These are phyloP conservation scores for Mythimna loreyi DNA, from an alignment of 2,888 invertebrate genomes.

Conservation along the genomic window DNA sequence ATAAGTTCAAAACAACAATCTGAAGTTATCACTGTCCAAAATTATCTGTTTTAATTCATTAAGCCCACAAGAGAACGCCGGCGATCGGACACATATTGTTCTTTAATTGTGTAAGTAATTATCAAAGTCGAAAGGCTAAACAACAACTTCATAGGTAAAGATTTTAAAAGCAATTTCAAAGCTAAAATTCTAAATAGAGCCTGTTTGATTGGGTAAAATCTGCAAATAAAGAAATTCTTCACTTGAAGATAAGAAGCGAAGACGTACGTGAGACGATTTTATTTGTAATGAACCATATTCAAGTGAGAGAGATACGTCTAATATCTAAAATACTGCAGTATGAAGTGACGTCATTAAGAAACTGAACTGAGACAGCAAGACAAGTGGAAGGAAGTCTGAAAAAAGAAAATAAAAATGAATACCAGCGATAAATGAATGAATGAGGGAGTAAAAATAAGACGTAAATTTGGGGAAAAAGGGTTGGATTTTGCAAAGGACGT, in stretches of 20 bases:
- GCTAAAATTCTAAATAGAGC: slow-evolving; percentile 16
- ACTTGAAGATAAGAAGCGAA: neutral
- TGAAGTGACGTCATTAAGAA: slow-evolving; percentile 24
- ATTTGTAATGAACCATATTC: slow-evolving; percentile 32
- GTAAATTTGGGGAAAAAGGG: neutral
- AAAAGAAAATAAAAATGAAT: neutral
- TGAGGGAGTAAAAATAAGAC: neutral
- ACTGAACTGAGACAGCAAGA: slow-evolving; percentile 13
- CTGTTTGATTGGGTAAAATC: slow-evolving; percentile 4
- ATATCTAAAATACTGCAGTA: slow-evolving; percentile 4
- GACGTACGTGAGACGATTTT: slow-evolving; percentile 16
- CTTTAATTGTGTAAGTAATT: too few relatives aligned
- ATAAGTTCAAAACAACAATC: too few relatives aligned
- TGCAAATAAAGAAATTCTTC: slow-evolving; percentile 4
- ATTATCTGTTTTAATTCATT: too few relatives aligned
- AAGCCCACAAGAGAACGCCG: too few relatives aligned
- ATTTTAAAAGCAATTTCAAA: neutral
- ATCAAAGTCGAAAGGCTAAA: too few relatives aligned
- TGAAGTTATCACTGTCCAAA: too few relatives aligned
- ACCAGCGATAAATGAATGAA: neutral
- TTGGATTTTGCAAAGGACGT: neutral
- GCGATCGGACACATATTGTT: too few relatives aligned
- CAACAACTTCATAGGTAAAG: too few relatives aligned
- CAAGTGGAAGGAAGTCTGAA: slow-evolving; percentile 5
- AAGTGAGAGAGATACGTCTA: neutral